phyloP scores from a whole-genome alignment of 2,797 vertebrate species.

The Chaetodon trifasciatus region DNA sequence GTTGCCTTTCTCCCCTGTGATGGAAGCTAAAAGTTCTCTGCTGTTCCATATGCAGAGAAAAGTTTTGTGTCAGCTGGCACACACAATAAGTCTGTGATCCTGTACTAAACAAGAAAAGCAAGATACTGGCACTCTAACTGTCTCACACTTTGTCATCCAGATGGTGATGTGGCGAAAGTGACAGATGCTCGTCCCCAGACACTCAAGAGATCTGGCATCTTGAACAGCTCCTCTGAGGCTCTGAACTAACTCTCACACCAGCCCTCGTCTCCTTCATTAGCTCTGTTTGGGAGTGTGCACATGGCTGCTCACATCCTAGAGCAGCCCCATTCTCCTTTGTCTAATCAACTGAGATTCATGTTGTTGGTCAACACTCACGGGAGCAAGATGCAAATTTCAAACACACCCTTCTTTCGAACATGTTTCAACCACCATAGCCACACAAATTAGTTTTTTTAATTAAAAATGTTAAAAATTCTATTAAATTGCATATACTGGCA shows the following conservation, averaged over 20 bases:
- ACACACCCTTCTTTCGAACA: slow-evolving; percentile 1
- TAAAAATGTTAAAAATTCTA: background rate
- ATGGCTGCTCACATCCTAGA: slow-evolving; percentile 64
- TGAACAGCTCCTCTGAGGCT: slow-evolving; percentile 59
- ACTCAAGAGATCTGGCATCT: slow-evolving; percentile 50
- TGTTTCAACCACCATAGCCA: background rate
- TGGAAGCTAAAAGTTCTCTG: background rate
- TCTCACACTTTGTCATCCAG: slow-evolving; percentile 51
- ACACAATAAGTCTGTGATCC: background rate
- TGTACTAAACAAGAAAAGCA: slow-evolving; percentile 27
- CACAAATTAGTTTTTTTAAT: background rate
- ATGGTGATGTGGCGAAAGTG: slow-evolving; percentile 65
- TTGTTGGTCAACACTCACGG: slow-evolving; percentile 30
- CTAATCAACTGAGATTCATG: slow-evolving; percentile 48
- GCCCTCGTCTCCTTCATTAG: slow-evolving; percentile 70
- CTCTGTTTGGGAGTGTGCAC: slow-evolving; percentile 64
- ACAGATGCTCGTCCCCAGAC: slow-evolving; percentile 72
- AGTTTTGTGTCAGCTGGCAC: background rate
- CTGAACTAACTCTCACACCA: slow-evolving; percentile 54
- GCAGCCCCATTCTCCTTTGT: slow-evolving; percentile 30
- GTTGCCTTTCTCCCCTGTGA: background rate
- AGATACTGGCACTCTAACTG: slow-evolving; percentile 10
- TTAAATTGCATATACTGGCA: background rate
- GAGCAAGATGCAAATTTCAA: slow-evolving; percentile 16
- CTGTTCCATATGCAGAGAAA: background rate